Conservation (phyloP, 2,797 vertebrate genomes). For the Pelodytes ibericus region DNA sequence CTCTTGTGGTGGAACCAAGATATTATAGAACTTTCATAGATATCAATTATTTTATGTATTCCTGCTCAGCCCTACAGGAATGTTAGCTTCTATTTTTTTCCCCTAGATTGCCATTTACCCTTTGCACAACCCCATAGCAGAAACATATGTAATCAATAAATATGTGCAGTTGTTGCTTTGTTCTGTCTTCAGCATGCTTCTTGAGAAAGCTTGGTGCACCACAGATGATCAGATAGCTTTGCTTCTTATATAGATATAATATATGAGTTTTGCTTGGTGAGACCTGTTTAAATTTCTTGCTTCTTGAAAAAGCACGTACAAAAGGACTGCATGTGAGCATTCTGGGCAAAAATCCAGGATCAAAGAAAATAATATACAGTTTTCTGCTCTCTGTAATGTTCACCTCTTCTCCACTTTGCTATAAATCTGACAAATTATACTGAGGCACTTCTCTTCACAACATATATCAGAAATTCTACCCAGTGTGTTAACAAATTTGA, state of each 20-base stretch:
- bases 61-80: constrained; percentile 35
- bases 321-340: constrained; percentile 36
- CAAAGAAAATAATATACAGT: constrained; percentile 49
- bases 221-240: constrained; percentile 53
- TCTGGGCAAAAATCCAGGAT: constrained; percentile 46
- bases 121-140: constrained; percentile 45
- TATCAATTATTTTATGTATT: constrained; percentile 35
- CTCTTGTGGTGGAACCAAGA: constrained; percentile 23
- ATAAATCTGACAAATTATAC: constrained; percentile 49
- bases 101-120: constrained; percentile 53
- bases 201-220: constrained; percentile 40
- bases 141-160: constrained; percentile 55
- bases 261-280: constrained; percentile 46
- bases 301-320: constrained; percentile 51
- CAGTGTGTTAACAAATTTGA: constrained; percentile 32
- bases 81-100: constrained; percentile 41
- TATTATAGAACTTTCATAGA: constrained; percentile 1
- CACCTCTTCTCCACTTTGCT: constrained; percentile 23
- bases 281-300: constrained; percentile 49
- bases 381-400: constrained; percentile 19
- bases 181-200: constrained; percentile 48
- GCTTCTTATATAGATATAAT: constrained; percentile 48
- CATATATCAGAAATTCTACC: constrained; percentile 29
- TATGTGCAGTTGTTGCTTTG: constrained; percentile 43
- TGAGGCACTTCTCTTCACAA: constrained; percentile 27